phyloP scores from a whole-genome alignment of 1,140 invertebrate species.

The Atta texana region DNA sequence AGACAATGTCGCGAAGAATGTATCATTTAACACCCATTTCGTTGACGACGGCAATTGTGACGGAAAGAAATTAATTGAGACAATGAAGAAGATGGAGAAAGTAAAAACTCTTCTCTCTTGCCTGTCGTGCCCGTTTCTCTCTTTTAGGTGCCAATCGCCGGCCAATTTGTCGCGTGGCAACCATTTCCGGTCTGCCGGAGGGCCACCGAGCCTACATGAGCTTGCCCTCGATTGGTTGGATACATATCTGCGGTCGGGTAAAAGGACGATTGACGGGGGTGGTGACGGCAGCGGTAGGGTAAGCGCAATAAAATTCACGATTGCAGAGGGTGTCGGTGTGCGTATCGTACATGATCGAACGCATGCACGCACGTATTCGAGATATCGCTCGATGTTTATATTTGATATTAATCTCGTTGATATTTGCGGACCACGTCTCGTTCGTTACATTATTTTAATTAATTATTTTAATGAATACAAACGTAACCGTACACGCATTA shows the following conservation, averaged over 20 bases:
- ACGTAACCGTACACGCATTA: constrained; percentile 43
- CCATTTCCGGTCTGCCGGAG: constrained; percentile 71
- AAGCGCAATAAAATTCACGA: constrained; percentile 74
- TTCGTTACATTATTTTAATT: constrained; percentile 76
- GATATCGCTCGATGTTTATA: constrained; percentile 69
- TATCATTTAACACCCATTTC: background rate
- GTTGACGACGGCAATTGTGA: constrained; percentile 37
- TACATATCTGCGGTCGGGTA: constrained; percentile 71
- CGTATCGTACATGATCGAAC: constrained; percentile 63
- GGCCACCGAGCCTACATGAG: constrained; percentile 51
- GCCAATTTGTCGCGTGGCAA: constrained; percentile 79
- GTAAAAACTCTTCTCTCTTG: constrained; percentile 53
- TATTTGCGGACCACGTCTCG: constrained; percentile 65
- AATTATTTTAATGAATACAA: constrained; percentile 73
- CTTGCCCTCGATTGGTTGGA: constrained; percentile 57
- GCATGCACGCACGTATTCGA: constrained; percentile 30
- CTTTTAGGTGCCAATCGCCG: constrained; percentile 74
- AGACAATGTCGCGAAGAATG: constrained; percentile 3
- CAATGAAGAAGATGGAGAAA: constrained; percentile 44
- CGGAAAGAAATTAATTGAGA: constrained; percentile 64
- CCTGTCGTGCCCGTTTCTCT: constrained; percentile 12
- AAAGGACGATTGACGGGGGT: constrained; percentile 57
- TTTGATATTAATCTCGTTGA: constrained; percentile 73
- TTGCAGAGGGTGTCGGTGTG: constrained; percentile 21
- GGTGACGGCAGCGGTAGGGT: constrained; percentile 22